Evolutionary conservation across 1,140 invertebrate species (phyloP), one percentile per base, ranked within the genome.

Genomic region (Leptinotarsa texana): DNA sequence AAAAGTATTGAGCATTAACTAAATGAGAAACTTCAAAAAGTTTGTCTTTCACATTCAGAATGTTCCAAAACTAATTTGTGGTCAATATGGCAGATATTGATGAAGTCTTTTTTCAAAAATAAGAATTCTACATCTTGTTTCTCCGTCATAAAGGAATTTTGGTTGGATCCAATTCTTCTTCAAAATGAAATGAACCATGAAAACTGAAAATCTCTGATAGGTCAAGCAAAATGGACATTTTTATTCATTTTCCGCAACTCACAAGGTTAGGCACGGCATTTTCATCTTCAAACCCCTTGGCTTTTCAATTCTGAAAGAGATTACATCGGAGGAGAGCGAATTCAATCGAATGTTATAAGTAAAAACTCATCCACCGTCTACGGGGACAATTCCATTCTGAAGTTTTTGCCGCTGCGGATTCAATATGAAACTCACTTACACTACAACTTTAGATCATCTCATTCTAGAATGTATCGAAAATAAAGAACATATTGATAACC

Each of bases 341-440:
- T 24, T 21, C 63, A 33, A 65, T 65, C 18, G 63, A 65, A 22
- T 17, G 63, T 65, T 65, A 65, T 65, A 0, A 33, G 63, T 24
- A 22, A 65, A 65, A 65, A 24, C 21, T 65, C 63, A 65, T 65
- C 3, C 17, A 4, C 63, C 22, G 15, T 65, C 22, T 22, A 18
- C 63, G 21, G 63, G n/a, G n/a, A 65, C 63, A 27, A 65, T 65
- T 65, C 6, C 21, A n/a, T 65, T 22, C 21, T 21, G 27, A 65
- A 65, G 63, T 21, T 65, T 65, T 21, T 33, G 63, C 13, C n/a
- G 63, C 13, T 65, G 13, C 63, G 17, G 21, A 65, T 65, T 21
- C 63, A 21, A 65, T 65, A 24, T 18, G 15, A 33, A 65, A 65
- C 21, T 13, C 3, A 8, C 21, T 17, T 15, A 21, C 6, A 27